Evolutionary conservation across 2,888 invertebrate species (phyloP).

Genomic region (Hirtodrosophila histrioides): DNA sequence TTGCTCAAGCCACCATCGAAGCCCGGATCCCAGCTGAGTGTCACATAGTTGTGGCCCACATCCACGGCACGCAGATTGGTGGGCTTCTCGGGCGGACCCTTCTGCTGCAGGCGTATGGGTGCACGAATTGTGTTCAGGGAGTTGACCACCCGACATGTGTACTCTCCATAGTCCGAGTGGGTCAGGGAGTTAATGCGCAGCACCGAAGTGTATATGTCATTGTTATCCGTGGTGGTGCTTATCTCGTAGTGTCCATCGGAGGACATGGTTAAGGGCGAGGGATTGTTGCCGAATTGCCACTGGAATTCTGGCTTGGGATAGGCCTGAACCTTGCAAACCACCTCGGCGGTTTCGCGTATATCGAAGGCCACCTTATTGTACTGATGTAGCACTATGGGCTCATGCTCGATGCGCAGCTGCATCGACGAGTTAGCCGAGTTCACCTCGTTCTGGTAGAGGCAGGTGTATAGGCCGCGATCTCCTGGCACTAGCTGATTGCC

Average conservation of each 20-base stretch:
- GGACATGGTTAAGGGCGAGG: conserved; percentile 90
- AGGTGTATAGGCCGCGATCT: conserved; percentile 94
- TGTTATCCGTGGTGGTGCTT: conserved; percentile 91
- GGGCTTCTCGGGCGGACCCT: conserved; percentile 94
- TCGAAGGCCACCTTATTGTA: conserved; percentile 96
- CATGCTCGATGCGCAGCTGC: conserved; percentile 96
- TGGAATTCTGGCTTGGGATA: conserved; percentile 97
- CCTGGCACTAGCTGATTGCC: conserved; percentile 91
- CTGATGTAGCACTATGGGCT: conserved; percentile 93
- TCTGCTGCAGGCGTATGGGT: conserved; percentile 92
- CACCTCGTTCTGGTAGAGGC: conserved; percentile 95
- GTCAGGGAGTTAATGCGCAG: conserved; percentile 90
- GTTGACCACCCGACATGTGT: conserved; percentile 94
- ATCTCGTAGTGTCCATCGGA: conserved; percentile 94
- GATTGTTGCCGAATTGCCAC: conserved; percentile 93
- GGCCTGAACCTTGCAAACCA: conserved; percentile 94
- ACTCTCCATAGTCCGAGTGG: conserved; percentile 95
- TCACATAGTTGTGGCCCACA: conserved; percentile 91
- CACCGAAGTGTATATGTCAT: conserved; percentile 93
- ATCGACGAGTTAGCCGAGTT: conserved; percentile 94
- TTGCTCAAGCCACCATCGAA: conserved; percentile 95
- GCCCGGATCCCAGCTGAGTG: conserved; percentile 93
- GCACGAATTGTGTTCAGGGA: conserved; percentile 91
- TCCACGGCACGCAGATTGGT: conserved; percentile 89
- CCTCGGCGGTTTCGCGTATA: conserved; percentile 92